Base-by-base conservation (phyloP, 2,888 invertebrate genomes). In the Agriopis aurantiaria region DNA sequence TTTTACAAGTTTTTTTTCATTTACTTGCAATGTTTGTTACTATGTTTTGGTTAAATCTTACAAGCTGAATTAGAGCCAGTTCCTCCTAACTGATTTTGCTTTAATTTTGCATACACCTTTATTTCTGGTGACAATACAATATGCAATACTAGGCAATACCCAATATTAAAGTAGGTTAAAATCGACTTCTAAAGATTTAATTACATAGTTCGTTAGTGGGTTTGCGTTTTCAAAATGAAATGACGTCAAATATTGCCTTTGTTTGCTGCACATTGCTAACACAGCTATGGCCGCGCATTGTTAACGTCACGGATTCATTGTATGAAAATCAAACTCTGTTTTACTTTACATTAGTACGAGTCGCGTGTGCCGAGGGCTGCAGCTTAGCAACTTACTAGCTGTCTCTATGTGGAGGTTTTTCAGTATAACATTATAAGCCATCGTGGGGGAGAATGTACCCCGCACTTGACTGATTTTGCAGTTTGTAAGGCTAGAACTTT, bases 321-420 rank as follows among this genome's bases (percentile, higher is more conserved):
- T 17, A 17, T 52, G n/a, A 17, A 63, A 23, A 58, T 64, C 7
- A 4, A 43, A 5, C 23, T 23, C 69, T 69, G 69, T 46, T 51
- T 61, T 58, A n/a, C 33, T 40, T 2, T 43, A 45, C 51, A n/a
- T 55, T 8, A 14, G 12, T 51, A 23, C 55, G 48, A 53, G 49
- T 45, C 68, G 63, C 62, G 71, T 69, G 68, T 73, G 74, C 69
- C 62, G 74, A 68, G 71, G 62, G 68, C 61, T 66, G 71, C 70
- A 74, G 73, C 75, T 74, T 72, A 75, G 68, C 71, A 75, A 72
- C 73, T 75, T 75, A 77, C 77, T 74, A 73, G 72, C 72, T 72
- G 69, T 74, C 72, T 69, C 68, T 77, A 71, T 77, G 66, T 69
- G 51, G 62, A 61, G 67, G 65, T 69, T 69, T 72, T 71, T 71